Percentiles rank a stretch among this genome's conserved stretches.
Conservation (phyloP, 2,797 vertebrate species). For the Astyanax mexicanus region DNA sequence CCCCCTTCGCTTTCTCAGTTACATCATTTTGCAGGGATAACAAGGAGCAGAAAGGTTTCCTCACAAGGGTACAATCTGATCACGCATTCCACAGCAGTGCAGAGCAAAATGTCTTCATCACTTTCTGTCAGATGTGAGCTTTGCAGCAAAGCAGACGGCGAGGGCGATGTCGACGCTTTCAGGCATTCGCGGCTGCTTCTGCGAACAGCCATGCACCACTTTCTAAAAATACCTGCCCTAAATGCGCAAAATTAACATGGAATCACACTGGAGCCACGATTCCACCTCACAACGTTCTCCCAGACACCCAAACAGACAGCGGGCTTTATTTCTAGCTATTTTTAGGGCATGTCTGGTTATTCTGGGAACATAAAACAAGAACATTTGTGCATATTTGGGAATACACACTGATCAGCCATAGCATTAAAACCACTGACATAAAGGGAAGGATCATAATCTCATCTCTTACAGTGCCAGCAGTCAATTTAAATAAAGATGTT, state of each 20-base stretch:
- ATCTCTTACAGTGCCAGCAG: too few relatives aligned
- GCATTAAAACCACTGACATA: too few relatives aligned
- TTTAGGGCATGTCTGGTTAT: not conserved
- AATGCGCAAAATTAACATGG: constrained; percentile 54
- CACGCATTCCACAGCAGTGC: constrained; percentile 54
- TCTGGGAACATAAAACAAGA: not conserved
- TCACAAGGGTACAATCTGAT: constrained; percentile 48
- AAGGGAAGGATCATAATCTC: too few relatives aligned
- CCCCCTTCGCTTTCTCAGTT: constrained; percentile 25
- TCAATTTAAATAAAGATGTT: too few relatives aligned
- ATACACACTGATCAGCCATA: not conserved
- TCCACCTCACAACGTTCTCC: constrained; percentile 40
- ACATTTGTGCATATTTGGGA: not conserved
- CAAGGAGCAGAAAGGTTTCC: constrained; percentile 45
- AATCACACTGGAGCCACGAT: constrained; percentile 40
- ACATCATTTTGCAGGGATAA: constrained; percentile 53
- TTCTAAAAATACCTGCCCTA: constrained; percentile 71
- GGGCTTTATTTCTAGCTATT: not conserved
- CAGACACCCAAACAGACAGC: constrained; percentile 9
- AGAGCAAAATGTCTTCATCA: constrained; percentile 62
- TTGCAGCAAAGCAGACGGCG: constrained; percentile 45
- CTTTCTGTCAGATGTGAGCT: constrained; percentile 52
- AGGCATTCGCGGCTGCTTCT: constrained; percentile 44
- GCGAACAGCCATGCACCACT: constrained; percentile 57
- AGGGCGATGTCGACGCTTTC: constrained; percentile 13